Conservation (phyloP, 2,797 vertebrate species). For the Chaetodon trifasciatus region DNA sequence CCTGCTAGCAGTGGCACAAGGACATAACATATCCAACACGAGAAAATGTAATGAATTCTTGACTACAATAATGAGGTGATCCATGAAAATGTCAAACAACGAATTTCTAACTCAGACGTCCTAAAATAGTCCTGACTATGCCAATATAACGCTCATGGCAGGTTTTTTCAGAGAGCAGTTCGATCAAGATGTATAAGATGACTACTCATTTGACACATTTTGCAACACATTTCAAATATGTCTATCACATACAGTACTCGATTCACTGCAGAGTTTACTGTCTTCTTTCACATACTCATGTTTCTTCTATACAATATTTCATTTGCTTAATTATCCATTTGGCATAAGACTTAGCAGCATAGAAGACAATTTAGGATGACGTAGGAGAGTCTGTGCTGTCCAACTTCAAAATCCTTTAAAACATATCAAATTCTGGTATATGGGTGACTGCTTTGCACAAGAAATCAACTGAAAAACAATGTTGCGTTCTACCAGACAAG, state of each 20-base stretch:
- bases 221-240: not conserved
- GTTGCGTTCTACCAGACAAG: slow-evolving; percentile 17
- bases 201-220: slow-evolving; percentile 21
- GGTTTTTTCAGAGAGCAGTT: slow-evolving; percentile 34
- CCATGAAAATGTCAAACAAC: slow-evolving; percentile 72
- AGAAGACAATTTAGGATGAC: not conserved
- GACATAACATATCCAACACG: slow-evolving; percentile 64
- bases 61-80: slow-evolving; percentile 72
- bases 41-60: slow-evolving; percentile 70
- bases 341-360: slow-evolving; percentile 4
- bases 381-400: not conserved
- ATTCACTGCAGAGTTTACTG: slow-evolving; percentile 13
- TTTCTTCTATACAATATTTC: not conserved
- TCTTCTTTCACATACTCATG: not conserved
- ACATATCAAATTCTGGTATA: not conserved
- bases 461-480: slow-evolving; percentile 31
- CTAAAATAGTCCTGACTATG: slow-evolving; percentile 46
- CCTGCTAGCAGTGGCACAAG: slow-evolving; percentile 69
- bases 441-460: slow-evolving; percentile 15
- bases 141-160: slow-evolving; percentile 33
- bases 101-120: slow-evolving; percentile 43
- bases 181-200: slow-evolving; percentile 13
- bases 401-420: slow-evolving; percentile 12
- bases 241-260: not conserved
- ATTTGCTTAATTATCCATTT: slow-evolving; percentile 1